Conservation (phyloP, 1,140 invertebrate genomes). For the Aphelenchoides fujianensis region DNA sequence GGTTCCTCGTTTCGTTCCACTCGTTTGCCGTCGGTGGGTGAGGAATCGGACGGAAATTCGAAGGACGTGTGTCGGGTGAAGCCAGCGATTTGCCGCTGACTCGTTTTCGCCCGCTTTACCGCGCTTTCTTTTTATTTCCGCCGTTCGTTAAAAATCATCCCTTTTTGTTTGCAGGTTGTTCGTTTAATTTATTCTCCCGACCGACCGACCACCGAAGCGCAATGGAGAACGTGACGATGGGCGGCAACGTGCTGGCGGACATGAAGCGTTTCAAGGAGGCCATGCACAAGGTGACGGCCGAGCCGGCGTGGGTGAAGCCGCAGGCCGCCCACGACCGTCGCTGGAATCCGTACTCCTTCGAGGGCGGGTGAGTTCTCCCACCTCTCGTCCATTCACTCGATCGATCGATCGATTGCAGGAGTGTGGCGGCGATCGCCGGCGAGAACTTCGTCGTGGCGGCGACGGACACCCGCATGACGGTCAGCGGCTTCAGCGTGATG, state of each 20-base stretch:
- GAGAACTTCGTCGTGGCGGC: conserved; percentile 81
- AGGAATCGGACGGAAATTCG: too few relatives aligned
- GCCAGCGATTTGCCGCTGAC: too few relatives aligned
- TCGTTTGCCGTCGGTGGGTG: too few relatives aligned
- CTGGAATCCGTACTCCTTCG: conserved; percentile 56
- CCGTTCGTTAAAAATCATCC: too few relatives aligned
- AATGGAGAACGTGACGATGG: conserved; percentile 6
- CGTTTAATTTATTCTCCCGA: too few relatives aligned
- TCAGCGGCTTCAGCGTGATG: conserved; percentile 78
- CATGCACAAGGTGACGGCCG: conserved; percentile 37
- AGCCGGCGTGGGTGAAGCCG: conserved; percentile 39
- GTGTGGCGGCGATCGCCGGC: conserved; percentile 78
- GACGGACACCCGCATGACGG: conserved; percentile 87
- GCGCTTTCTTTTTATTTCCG: too few relatives aligned
- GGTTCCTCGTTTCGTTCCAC: too few relatives aligned
- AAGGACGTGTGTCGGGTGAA: too few relatives aligned
- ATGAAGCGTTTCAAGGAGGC: conserved; percentile 40
- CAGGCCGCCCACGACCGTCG: conserved; percentile 36
- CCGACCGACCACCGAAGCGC: neutral
- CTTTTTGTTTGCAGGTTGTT: too few relatives aligned
- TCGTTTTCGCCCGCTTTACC: neutral
- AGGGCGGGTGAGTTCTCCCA: conserved; percentile 47
- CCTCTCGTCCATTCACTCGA: neutral
- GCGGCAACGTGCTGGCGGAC: conserved; percentile 1
- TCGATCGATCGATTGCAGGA: conserved; percentile 57